Evolutionary conservation across 2,888 invertebrate genomes (phyloP).

Genomic region (Heliothis peltigera): DNA sequence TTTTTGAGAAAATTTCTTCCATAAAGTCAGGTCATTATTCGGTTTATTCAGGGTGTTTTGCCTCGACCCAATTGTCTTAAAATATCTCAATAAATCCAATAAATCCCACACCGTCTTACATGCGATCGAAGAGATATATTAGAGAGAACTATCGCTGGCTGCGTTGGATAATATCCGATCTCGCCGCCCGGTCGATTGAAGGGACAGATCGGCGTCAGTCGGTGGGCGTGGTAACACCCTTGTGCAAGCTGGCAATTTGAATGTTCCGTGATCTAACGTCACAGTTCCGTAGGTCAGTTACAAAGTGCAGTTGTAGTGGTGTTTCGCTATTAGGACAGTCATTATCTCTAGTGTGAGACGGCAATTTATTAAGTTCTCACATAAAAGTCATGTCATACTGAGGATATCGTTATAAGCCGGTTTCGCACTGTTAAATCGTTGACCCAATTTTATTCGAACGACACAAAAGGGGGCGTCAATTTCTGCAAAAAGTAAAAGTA

Average conservation of each 20-base stretch:
- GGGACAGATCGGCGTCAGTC: constrained; percentile 1
- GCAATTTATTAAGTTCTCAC: not conserved
- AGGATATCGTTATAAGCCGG: not conserved
- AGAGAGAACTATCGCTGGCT: no score
- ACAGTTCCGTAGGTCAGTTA: constrained; percentile 2
- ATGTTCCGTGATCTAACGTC: constrained; percentile 7
- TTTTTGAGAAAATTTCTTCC: not conserved
- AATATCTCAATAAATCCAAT: not conserved
- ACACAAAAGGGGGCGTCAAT: not conserved
- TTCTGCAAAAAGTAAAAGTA: not conserved
- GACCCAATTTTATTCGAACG: not conserved
- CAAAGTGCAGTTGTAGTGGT: not conserved
- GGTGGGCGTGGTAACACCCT: constrained; percentile 1
- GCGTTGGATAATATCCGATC: no score
- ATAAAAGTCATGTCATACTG: no score
- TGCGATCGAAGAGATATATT: not conserved
- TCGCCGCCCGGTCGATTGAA: not conserved
- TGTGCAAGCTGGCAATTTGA: constrained; percentile 7
- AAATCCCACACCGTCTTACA: not conserved
- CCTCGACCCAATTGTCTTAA: not conserved
- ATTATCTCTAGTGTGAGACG: not conserved
- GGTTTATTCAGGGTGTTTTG: constrained; percentile 6
- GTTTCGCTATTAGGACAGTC: not conserved
- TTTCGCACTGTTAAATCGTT: not conserved
- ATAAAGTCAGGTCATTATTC: not conserved